Base-by-base conservation (phyloP, 35 echinoderm and acorn worm species). In the Heliocidaris erythrogramma region DNA sequence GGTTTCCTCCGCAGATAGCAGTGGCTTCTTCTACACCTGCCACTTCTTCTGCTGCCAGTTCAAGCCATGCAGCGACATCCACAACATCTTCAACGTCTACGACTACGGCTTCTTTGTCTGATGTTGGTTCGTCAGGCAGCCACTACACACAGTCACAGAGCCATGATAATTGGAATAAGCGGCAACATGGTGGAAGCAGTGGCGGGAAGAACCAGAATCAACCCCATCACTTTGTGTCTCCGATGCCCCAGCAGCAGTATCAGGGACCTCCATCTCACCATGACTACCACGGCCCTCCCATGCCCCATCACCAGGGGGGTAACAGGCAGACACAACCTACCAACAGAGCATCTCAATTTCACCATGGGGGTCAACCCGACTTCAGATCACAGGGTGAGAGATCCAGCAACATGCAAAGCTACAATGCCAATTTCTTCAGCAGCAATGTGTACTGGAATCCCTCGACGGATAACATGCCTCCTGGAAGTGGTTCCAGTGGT, bases 211-310 rank as follows among this genome's bases (percentile, higher is more conserved):
- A 56, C 48, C 91, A 52, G 49, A 92, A 92, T 59, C 91, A 92
- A 52, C 91, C 91, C 48, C 91, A 92, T n/a, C 91, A 92, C 30
- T 92, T 50, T 56, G 91, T 92, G 27, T 48, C 91, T 48, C 91
- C 91, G 49, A 49, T 59, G 49, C 91, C 47, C 5, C 91, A 92
- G 91, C 87, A 89, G 47, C 91, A 92, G 49, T 59, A 92, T 48
- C 87, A 32, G 31, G 11, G 31, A 9, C 47, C 47, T 17, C 47
- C 30, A 24, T 89, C 87, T 13, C 91, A 92, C 18, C 91, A 92
- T 13, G 91, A 92, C 48, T 92, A 30, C 91, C 49, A 92, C 9
- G 48, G 49, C 31, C 48, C 91, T 52, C 91, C 91, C 48, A 52
- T 49, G 48, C 50, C 27, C 90, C 50, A 31, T 88, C 91, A 69